These are phyloP conservation scores for Phalacrocorax carbo DNA, from an alignment of 2,113 vertebrate species.

Conservation along the genomic window DNA sequence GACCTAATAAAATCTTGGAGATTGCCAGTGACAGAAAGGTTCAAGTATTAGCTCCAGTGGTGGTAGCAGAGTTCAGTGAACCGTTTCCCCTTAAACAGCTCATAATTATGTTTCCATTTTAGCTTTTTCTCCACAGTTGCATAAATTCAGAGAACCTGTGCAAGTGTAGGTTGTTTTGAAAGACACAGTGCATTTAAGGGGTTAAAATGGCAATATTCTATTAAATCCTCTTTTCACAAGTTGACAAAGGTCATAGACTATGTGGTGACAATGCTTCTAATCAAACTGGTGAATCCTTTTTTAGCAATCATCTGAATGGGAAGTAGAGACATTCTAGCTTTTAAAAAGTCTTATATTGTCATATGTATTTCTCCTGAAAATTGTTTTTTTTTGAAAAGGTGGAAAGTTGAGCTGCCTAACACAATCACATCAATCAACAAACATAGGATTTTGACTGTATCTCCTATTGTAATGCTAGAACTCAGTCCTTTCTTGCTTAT, in stretches of 20 bases:
- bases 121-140: not conserved
- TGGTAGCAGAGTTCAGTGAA: not conserved
- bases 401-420: not conserved
- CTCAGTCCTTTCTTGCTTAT: not conserved
- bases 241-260: not conserved
- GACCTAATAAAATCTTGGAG: not conserved
- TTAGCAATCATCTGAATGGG: not conserved
- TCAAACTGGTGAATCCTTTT: constrained; percentile 9
- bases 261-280: constrained; percentile 5
- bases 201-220: constrained; percentile 22
- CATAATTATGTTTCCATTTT: not conserved
- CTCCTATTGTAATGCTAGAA: not conserved
- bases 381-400: not conserved
- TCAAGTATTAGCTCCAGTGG: not conserved
- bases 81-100: not conserved
- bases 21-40: not conserved
- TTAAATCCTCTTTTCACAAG: constrained; percentile 22
- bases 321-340: not conserved
- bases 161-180: not conserved
- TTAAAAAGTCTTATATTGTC: not conserved
- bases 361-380: not conserved
- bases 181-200: not conserved
- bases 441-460: not conserved
- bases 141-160: not conserved
- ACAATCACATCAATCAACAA: constrained; percentile 9